These are phyloP conservation scores for Achroia grisella DNA, from an alignment of 1,140 invertebrate species.

Conservation along the genomic window DNA sequence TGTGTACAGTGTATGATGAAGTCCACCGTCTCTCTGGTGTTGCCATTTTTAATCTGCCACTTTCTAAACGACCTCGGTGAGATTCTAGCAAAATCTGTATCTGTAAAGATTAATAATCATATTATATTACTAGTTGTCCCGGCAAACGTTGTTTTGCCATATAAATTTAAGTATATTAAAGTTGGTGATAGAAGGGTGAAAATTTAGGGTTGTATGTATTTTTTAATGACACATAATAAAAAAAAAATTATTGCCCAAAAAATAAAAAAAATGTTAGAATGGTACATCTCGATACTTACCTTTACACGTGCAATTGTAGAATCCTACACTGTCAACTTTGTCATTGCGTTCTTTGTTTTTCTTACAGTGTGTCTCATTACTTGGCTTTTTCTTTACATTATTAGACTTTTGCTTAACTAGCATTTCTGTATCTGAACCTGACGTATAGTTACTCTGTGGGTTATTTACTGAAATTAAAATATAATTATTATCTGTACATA, in stretches of 20 bases:
- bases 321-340: conserved; percentile 3
- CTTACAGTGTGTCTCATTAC: not conserved
- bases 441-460: not conserved
- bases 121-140: too few species aligned
- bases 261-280: not conserved
- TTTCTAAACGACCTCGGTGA: conserved; percentile 42
- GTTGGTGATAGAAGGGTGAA: not conserved
- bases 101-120: conserved; percentile 17
- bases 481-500: not conserved
- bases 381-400: too few species aligned
- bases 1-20: conserved; percentile 49
- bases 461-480: not conserved
- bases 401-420: not conserved
- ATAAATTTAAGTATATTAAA: not conserved
- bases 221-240: not conserved
- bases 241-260: conserved; percentile 3
- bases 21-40: conserved; percentile 12
- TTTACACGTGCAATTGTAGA: conserved; percentile 38
- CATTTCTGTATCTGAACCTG: not conserved
- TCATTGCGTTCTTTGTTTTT: not conserved
- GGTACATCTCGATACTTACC: conserved; percentile 14
- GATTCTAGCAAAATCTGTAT: conserved; percentile 34
- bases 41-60: conserved; percentile 31
- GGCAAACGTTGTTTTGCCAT: too few species aligned
- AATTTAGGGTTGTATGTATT: too few species aligned